phyloP scores from a whole-genome alignment of 2,888 invertebrate genomes.

The Andrena chrysosceles region DNA sequence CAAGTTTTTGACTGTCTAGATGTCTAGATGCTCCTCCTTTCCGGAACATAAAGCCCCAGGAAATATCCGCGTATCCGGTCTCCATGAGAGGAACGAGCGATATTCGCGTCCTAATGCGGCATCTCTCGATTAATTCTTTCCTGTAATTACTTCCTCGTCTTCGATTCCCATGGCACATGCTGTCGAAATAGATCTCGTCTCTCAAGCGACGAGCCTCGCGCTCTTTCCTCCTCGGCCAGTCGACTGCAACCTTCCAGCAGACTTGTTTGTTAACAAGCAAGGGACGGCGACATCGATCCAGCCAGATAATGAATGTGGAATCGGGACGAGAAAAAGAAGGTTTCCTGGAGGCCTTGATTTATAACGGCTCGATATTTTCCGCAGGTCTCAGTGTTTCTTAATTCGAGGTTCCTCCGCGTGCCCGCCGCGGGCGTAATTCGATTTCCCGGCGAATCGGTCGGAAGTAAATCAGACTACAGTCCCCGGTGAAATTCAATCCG shows the following conservation, averaged over 20 bases:
- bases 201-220: background rate
- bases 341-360: conserved; percentile 79
- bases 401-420: conserved; percentile 80
- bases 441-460: conserved; percentile 82
- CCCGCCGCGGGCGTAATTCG: conserved; percentile 78
- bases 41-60: conserved; percentile 73
- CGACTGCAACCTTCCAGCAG: too few species aligned
- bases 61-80: conserved; percentile 50
- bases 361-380: conserved; percentile 83
- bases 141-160: background rate
- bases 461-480: conserved; percentile 83
- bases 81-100: background rate
- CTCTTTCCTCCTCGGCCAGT: background rate
- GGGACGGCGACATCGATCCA: conserved; percentile 25
- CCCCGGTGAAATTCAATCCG: conserved; percentile 67
- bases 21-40: conserved; percentile 75
- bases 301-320: conserved; percentile 69
- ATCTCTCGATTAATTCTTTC: conserved; percentile 12
- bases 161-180: background rate
- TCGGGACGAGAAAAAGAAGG: conserved; percentile 75
- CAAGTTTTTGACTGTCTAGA: conserved; percentile 78
- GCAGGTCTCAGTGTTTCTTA: conserved; percentile 84
- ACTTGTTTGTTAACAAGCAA: conserved; percentile 46
- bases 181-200: background rate
- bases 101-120: conserved; percentile 15